Evolutionary conservation across 92 coral and sea anemone species (phyloP), one percentile per base, ranked within the genome.

Genomic region (Bergia puertoricense): DNA sequence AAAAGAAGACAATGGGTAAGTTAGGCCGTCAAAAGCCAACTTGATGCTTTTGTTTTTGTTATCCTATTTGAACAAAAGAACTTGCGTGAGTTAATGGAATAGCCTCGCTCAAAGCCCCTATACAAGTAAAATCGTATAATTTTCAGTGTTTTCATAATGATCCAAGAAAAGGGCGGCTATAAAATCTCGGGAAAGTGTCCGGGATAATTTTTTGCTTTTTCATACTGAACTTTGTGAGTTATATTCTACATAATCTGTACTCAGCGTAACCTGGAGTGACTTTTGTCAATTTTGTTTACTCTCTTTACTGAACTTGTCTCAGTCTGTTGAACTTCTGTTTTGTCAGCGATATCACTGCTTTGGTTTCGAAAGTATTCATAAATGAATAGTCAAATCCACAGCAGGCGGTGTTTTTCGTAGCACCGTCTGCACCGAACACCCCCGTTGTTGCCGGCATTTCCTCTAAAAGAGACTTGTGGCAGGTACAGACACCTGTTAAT

Each of bases 1-100:
- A 2, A 20, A n/a, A 43, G 5, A n/a, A 38, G 0, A 81, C 37
- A 41, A 38, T 20, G 10, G 2, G 8, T 0, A 54, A 15, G 38
- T 43, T 23, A 36, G 72, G n/a, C 8, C 51, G 76, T 83, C 42
- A 44, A 83, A 73, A 46, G 59, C 65, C 30, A 69, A 44, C 42
- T 45, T 46, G 30, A n/a, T 5, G 77, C 78, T 38, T 45, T 84
- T 84, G 87, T 84, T 84, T 84, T 18, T 9, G 66, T 36, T 23
- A 15, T 71, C 87, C 71, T 38, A 43, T 56, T 84, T 73, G 22
- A 69, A 71, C 54, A 69, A 71, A 69, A 72, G 30, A 43, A 82
- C 2, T 40, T 40, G 76, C 74, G 40, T 11, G 22, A 50, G 43
- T 30, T 37, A 45, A 36, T 69, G 67, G 37, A 44, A 69, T 84